Evolutionary conservation across 2,113 vertebrate genomes (phyloP).

Genomic region (Morone saxatilis): DNA sequence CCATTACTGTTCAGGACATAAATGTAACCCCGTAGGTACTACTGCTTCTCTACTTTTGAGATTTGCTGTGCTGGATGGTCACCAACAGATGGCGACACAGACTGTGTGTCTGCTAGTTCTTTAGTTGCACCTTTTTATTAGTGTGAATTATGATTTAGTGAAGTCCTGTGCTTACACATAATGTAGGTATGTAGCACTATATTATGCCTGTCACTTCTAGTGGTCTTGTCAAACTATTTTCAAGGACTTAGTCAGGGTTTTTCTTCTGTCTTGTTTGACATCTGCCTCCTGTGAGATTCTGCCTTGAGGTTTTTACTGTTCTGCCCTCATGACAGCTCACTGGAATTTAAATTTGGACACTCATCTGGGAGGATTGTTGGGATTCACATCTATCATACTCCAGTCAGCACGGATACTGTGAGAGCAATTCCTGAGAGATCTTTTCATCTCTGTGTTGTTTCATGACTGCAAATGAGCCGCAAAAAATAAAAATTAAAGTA

Average conservation of each 20-base stretch:
- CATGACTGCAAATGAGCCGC: not conserved
- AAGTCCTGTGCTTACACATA: not conserved
- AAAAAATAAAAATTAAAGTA: not conserved
- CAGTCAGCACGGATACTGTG: not conserved
- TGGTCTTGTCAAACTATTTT: not conserved
- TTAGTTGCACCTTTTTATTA: not conserved
- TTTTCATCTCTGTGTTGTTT: constrained; percentile 16
- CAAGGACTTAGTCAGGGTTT: not conserved
- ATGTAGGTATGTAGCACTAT: not conserved
- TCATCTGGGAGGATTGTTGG: not conserved
- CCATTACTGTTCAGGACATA: not conserved
- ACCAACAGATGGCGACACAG: constrained; percentile 75
- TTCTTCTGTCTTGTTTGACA: not conserved
- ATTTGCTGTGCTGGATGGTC: constrained; percentile 24
- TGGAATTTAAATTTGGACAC: constrained; percentile 3
- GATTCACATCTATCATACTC: not conserved
- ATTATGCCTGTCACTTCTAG: not conserved
- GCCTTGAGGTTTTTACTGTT: constrained; percentile 12
- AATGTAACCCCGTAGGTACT: not conserved
- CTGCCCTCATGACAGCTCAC: not conserved
- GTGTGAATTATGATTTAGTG: not conserved
- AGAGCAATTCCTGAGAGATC: constrained; percentile 3
- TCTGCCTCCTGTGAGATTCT: constrained; percentile 21
- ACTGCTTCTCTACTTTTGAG: not conserved
- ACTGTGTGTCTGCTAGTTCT: constrained; percentile 11